Evolutionary conservation across 2,113 vertebrate species (phyloP).

Genomic region (Sarotherodon lohbergeri): DNA sequence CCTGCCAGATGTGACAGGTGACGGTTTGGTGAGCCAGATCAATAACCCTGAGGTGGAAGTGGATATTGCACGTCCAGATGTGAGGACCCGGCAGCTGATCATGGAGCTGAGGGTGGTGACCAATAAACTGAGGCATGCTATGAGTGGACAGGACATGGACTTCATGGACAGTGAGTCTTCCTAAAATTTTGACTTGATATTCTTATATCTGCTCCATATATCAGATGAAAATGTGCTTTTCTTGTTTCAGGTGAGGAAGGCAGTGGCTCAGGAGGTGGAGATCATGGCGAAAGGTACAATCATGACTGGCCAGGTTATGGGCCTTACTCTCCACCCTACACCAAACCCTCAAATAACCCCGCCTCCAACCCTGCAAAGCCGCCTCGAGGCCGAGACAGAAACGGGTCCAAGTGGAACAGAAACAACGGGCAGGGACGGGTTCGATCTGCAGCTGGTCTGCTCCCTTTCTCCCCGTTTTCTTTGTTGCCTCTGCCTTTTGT

Average conservation of each 20-base stretch:
- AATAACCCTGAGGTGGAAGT: constrained; percentile 83
- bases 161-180: constrained; percentile 75
- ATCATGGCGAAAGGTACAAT: constrained; percentile 74
- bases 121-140: constrained; percentile 78
- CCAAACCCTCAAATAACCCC: constrained; percentile 53
- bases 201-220: not conserved
- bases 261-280: constrained; percentile 79
- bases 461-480: constrained; percentile 6
- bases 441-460: constrained; percentile 32
- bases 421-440: constrained; percentile 54
- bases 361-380: constrained; percentile 50
- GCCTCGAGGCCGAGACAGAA: constrained; percentile 61
- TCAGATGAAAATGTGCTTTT: not conserved
- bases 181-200: not conserved
- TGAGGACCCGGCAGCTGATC: constrained; percentile 77
- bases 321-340: constrained; percentile 56
- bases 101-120: constrained; percentile 82
- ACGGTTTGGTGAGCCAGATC: constrained; percentile 77
- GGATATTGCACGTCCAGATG: constrained; percentile 71
- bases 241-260: constrained; percentile 73
- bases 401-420: constrained; percentile 62
- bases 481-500: constrained; percentile 34
- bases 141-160: constrained; percentile 78
- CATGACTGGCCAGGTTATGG: constrained; percentile 78
- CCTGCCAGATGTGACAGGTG: constrained; percentile 75